Percentiles rank a stretch among this genome's conserved stretches.
Evolutionary conservation across 2,797 vertebrate species (phyloP).

Genomic region (Arrhamphus sclerolepis): DNA sequence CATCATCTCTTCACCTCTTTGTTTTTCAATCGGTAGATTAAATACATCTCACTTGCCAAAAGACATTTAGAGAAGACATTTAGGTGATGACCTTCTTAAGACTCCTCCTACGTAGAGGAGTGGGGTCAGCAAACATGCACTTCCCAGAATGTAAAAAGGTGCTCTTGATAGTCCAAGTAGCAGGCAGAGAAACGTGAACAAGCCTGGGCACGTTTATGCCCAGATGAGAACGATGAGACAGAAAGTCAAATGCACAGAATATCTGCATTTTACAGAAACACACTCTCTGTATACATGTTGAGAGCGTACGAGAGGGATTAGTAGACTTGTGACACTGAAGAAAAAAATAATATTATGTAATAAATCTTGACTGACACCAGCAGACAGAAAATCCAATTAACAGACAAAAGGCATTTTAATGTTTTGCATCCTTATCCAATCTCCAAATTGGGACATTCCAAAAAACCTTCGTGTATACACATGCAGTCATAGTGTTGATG

Average conservation of each 20-base stretch:
- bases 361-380: slow-evolving; percentile 27
- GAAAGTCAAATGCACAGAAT: slow-evolving; percentile 22
- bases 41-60: slow-evolving; percentile 17
- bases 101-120: slow-evolving; percentile 12
- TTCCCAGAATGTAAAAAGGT: slow-evolving; percentile 28
- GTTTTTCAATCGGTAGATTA: not conserved
- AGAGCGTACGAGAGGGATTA: slow-evolving; percentile 12
- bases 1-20: slow-evolving; percentile 35
- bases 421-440: slow-evolving; percentile 9
- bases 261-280: slow-evolving; percentile 3
- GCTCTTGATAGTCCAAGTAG: slow-evolving; percentile 29
- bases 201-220: slow-evolving; percentile 61
- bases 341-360: not conserved
- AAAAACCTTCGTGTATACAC: slow-evolving; percentile 17
- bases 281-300: not conserved
- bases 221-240: slow-evolving; percentile 41
- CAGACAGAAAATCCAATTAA: slow-evolving; percentile 36
- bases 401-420: not conserved
- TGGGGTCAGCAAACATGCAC: slow-evolving; percentile 26
- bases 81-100: slow-evolving; percentile 1
- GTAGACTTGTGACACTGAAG: slow-evolving; percentile 7
- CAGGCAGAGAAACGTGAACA: slow-evolving; percentile 39
- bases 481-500: slow-evolving; percentile 42
- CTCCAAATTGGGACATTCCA: not conserved
- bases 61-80: slow-evolving; percentile 15